Conservation (phyloP, 2,113 vertebrate genomes). For the Mixornis gularis region DNA sequence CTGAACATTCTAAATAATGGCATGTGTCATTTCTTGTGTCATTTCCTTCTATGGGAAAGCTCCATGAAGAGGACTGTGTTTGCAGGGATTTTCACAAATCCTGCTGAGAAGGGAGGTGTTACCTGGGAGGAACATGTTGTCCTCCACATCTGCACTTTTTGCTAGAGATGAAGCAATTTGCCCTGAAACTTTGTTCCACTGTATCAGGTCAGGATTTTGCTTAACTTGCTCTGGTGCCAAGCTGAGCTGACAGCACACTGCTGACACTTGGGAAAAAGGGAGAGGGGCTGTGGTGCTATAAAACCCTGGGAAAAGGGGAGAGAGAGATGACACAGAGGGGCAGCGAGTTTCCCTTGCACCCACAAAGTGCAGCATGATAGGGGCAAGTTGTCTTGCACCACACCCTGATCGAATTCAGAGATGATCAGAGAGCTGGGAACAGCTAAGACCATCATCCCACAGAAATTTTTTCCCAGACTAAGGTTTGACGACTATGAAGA, state of each 20-base stretch:
- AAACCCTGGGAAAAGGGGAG: neutral
- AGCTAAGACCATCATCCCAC: neutral
- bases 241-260: neutral
- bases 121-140: neutral
- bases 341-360: rapidly evolving
- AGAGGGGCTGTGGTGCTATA: neutral
- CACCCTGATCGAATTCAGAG: rapidly evolving
- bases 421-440: neutral
- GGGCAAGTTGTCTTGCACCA: neutral
- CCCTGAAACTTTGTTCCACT: neutral
- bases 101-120: neutral
- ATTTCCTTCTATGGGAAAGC: neutral
- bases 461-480: neutral
- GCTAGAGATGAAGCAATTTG: neutral
- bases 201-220: neutral
- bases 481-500: rapidly evolving
- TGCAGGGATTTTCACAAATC: neutral
- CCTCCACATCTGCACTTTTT: neutral
- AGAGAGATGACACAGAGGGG: rapidly evolving
- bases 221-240: neutral
- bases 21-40: neutral
- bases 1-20: neutral
- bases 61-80: neutral
- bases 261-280: neutral
- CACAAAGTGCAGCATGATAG: neutral